Evolutionary conservation across 2,113 vertebrate genomes (phyloP), one percentile per base, ranked within the genome.

Genomic region (Urocynchramus pylzowi): DNA sequence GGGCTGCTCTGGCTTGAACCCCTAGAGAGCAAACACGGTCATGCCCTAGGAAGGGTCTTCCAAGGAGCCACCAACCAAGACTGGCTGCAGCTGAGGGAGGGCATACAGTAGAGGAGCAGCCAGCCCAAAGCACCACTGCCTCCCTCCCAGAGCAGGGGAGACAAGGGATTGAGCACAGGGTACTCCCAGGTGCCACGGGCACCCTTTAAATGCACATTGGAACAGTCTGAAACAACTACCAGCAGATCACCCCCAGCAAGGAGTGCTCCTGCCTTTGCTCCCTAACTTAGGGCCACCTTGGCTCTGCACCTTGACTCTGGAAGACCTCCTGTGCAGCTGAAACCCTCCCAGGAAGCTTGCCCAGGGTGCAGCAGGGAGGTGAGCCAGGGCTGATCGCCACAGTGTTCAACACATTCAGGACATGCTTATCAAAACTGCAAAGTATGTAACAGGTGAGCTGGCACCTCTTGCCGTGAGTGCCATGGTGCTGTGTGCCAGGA

Each of bases 1-100:
- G 56, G 18, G 7, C 44, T 64, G 44, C 60, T 77, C 50, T 53
- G 37, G 74, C 37, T 93, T 87, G 39, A 41, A 15, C 1, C 21
- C 15, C 22, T 1, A 0, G 6, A n/a, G 26, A 65, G 7, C 12
- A 70, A 78, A 75, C 1, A 3, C 11, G 79, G 13, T 23, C 37
- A 24, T 0, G 2, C 33, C 19, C 73, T 44, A 42, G 16, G 17
- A 74, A 50, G 31, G 39, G 35, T 47, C 23, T 67, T 47, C 23
- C 60, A 65, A 65, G 23, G 39, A 87, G 24, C 30, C 59, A 56
- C 24, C 42, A 57, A 53, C 22, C 1, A 3, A 1, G 11, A 31
- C 37, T 24, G 3, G 0, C 63, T 45, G 16, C 1, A 3, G 11
- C 39, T 52, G 49, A 0, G 1, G 30, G 41, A 86, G 2, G 10